Evolutionary conservation across 2,888 invertebrate species (phyloP).

Genomic region (Diplazon laetatorius): DNA sequence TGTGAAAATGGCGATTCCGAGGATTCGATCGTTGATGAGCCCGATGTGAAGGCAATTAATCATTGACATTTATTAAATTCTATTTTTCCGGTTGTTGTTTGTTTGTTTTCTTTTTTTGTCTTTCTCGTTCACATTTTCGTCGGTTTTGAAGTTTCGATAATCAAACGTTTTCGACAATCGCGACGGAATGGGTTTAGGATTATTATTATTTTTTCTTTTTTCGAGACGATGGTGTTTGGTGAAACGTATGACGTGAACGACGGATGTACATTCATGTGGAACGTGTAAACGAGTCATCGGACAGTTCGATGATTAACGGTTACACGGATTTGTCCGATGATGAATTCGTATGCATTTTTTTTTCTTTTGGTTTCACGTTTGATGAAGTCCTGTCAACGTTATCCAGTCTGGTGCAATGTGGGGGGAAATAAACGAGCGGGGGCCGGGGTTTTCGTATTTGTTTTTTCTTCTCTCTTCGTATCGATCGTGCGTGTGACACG

Average conservation of each 20-base stretch:
- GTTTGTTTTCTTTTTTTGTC: no score
- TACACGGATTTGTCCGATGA: conserved; percentile 57
- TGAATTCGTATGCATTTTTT: conserved; percentile 49
- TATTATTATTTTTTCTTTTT: no score
- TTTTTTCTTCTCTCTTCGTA: no score
- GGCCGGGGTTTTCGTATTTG: no score
- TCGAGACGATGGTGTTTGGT: conserved; percentile 6
- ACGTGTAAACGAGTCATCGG: conserved; percentile 51
- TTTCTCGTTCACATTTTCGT: conserved; percentile 43
- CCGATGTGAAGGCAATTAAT: no score
- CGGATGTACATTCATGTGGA: conserved; percentile 33
- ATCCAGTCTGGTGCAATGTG: neutral
- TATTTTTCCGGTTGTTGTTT: no score
- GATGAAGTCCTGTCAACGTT: no score
- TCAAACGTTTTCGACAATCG: conserved; percentile 39
- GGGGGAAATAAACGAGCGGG: conserved; percentile 8
- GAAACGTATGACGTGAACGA: neutral
- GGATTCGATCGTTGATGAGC: no score
- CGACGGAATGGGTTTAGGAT: conserved; percentile 1
- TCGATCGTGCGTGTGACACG: conserved; percentile 23
- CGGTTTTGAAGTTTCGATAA: conserved; percentile 58
- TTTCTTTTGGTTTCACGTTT: neutral
- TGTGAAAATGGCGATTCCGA: no score
- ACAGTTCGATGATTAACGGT: conserved; percentile 59
- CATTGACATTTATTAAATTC: no score